A percentile compares a stretch with the other conserved stretches of the same genome.
These are phyloP conservation scores for Papilio polyxenes DNA, from an alignment of 1,140 invertebrate species.

Conservation along the genomic window DNA sequence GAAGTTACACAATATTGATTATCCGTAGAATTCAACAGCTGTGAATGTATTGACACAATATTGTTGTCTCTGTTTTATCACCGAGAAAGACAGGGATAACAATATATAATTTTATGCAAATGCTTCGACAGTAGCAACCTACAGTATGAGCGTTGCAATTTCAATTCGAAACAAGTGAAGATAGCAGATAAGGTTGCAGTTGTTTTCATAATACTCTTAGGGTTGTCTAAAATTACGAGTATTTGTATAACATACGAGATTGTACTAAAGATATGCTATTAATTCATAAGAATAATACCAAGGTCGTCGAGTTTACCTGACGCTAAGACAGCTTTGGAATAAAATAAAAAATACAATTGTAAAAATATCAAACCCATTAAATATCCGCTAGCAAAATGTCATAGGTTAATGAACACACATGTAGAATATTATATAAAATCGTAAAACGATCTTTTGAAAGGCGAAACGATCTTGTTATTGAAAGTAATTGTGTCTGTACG, in stretches of 20 bases:
- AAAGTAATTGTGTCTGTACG: neutral
- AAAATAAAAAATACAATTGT: neutral
- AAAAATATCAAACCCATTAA: neutral
- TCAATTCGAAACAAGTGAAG: neutral
- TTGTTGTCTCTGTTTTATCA: neutral
- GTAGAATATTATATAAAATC: neutral
- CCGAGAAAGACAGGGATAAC: neutral
- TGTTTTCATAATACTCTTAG: neutral
- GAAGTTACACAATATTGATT: neutral
- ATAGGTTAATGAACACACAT: neutral
- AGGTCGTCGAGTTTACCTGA: neutral
- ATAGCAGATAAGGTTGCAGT: neutral
- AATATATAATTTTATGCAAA: neutral
- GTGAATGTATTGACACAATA: neutral
- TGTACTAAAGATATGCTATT: neutral
- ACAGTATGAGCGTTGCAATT: neutral
- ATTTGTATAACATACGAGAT: no score
- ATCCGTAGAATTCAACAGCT: neutral
- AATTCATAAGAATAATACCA: neutral
- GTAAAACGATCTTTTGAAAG: constrained; percentile 15
- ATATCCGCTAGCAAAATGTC: neutral
- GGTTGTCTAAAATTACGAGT: neutral
- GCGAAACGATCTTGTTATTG: constrained; percentile 13
- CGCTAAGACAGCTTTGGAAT: neutral
- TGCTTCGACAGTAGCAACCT: neutral